Conservation (phyloP, 64 coral and sea anemone species). For the Trachythela sp. region DNA sequence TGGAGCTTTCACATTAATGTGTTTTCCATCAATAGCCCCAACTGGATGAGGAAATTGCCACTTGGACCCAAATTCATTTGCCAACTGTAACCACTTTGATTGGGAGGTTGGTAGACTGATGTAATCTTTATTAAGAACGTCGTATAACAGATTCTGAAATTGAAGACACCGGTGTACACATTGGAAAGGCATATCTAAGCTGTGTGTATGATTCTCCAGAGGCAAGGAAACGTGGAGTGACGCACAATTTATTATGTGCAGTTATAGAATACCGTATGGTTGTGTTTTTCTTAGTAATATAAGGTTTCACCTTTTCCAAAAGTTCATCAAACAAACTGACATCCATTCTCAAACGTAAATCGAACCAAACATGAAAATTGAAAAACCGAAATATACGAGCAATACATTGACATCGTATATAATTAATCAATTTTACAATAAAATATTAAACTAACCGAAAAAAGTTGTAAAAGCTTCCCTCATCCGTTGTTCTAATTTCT, state of each 20-base stretch:
- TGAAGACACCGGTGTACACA: not conserved
- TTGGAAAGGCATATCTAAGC: not conserved
- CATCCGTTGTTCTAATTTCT: not conserved
- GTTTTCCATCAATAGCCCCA: too few relatives aligned
- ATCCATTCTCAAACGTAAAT: too few relatives aligned
- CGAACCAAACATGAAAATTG: too few relatives aligned
- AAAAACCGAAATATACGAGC: too few relatives aligned
- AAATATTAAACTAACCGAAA: not conserved
- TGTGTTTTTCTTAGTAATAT: slow-evolving; percentile 17
- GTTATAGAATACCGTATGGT: slow-evolving; percentile 9
- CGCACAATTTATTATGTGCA: not conserved
- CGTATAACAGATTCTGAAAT: not conserved
- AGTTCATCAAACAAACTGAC: too few relatives aligned
- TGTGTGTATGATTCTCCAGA: slow-evolving; percentile 4
- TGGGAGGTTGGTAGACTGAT: too few relatives aligned
- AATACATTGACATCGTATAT: too few relatives aligned
- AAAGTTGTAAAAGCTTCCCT: not conserved
- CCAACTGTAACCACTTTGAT: too few relatives aligned
- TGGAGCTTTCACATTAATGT: too few relatives aligned
- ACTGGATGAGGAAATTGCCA: too few relatives aligned
- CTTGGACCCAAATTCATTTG: too few relatives aligned
- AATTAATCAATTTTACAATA: too few relatives aligned
- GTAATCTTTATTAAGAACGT: not conserved
- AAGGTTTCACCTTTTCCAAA: not conserved
- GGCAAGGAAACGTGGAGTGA: not conserved